A percentile compares a stretch with the other conserved stretches of the same genome.
Evolutionary conservation across 2,797 vertebrate genomes (phyloP).

Genomic region (Danio jaintianensis): DNA sequence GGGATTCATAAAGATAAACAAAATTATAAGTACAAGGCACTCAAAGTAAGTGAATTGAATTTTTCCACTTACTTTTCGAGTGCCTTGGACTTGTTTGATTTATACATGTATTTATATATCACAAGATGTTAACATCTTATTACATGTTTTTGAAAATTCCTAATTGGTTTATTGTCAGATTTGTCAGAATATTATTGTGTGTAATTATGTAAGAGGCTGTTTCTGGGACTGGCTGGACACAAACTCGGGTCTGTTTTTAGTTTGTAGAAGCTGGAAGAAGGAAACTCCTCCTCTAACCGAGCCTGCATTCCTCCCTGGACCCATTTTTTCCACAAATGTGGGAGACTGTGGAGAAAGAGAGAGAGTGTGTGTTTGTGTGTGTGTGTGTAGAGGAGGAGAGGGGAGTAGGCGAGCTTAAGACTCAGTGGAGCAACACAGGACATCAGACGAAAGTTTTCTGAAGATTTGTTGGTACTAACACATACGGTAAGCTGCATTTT

Average conservation of each 20-base stretch:
- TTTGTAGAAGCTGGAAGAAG: conserved; percentile 67
- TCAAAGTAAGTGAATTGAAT: no score
- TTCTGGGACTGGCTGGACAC: conserved; percentile 51
- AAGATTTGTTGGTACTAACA: conserved; percentile 2
- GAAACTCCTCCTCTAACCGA: conserved; percentile 76
- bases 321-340: conserved; percentile 41
- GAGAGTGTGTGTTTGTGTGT: no score
- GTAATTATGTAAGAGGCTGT: neutral
- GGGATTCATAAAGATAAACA: no score
- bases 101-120: no score
- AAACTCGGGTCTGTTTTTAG: conserved; percentile 63
- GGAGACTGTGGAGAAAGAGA: conserved; percentile 49
- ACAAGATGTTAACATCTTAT: no score
- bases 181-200: neutral
- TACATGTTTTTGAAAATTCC: neutral
- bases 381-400: conserved; percentile 48
- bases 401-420: conserved; percentile 1
- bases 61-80: no score
- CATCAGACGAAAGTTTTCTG: neutral
- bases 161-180: neutral
- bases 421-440: neutral
- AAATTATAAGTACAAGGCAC: no score
- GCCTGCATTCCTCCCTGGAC: conserved; percentile 71
- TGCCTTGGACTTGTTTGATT: no score
- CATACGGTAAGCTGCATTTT: conserved; percentile 30